Evolutionary conservation across 2,797 vertebrate species (phyloP).

Genomic region (Melanotaenia maccullochi): DNA sequence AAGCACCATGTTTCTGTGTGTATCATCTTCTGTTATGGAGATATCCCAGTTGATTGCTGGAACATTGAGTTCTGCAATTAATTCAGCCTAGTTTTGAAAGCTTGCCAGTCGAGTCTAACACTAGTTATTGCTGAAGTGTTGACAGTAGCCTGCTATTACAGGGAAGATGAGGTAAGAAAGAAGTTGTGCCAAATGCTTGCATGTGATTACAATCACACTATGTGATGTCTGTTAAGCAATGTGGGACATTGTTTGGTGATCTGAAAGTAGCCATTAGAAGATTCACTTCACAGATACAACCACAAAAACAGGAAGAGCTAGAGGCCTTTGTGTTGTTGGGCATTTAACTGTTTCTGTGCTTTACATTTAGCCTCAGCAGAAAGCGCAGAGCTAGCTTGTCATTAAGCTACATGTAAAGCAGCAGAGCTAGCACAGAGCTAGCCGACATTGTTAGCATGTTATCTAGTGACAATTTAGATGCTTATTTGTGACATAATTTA

Average conservation of each 20-base stretch:
- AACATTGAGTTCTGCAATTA: neutral
- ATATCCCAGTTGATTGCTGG: constrained; percentile 30
- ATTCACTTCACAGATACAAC: constrained; percentile 46
- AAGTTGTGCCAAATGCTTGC: neutral
- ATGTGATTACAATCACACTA: neutral
- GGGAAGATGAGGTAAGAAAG: constrained; percentile 18
- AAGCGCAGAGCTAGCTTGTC: neutral
- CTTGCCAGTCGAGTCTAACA: neutral
- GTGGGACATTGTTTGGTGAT: constrained; percentile 27
- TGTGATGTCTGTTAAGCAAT: constrained; percentile 21
- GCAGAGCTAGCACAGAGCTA: neutral
- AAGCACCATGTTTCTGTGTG: constrained; percentile 2
- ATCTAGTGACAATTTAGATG: neutral
- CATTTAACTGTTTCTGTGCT: constrained; percentile 15
- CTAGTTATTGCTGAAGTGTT: neutral
- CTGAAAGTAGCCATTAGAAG: constrained; percentile 60
- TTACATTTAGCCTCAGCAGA: constrained; percentile 11
- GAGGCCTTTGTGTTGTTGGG: constrained; percentile 29
- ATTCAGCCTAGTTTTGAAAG: constrained; percentile 9
- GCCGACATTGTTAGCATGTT: neutral
- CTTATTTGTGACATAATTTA: neutral
- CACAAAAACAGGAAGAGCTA: constrained; percentile 62
- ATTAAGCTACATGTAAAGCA: neutral
- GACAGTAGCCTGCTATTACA: neutral
- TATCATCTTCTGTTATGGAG: constrained; percentile 8